phyloP scores from a whole-genome alignment of 2,888 invertebrate species.

The Mythimna albipuncta region DNA sequence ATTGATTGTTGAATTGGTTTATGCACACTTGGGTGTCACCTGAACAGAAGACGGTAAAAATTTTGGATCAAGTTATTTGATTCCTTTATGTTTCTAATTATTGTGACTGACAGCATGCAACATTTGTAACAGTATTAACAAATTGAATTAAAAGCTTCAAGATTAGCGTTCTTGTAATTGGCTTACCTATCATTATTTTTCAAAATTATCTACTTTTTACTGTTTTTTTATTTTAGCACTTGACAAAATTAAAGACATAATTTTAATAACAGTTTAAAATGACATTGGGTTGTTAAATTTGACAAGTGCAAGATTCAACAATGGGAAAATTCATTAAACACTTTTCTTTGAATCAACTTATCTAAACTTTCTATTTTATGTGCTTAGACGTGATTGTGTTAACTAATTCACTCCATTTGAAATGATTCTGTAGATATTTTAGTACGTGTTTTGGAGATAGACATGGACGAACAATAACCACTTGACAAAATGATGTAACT shows the following conservation, averaged over 20 bases:
- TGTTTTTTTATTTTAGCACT: constrained; percentile 65
- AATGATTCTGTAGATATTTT: constrained; percentile 84
- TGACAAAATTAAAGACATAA: constrained; percentile 69
- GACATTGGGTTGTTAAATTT: constrained; percentile 65
- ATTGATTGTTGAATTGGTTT: constrained; percentile 84
- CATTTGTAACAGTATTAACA: constrained; percentile 79
- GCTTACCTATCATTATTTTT: constrained; percentile 82
- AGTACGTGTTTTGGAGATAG: constrained; percentile 81
- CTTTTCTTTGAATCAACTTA: constrained; percentile 62
- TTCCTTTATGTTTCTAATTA: constrained; percentile 80
- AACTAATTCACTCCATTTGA: constrained; percentile 80
- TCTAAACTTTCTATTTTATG: constrained; percentile 72
- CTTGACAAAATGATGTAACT: constrained; percentile 6
- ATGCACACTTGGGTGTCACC: constrained; percentile 87
- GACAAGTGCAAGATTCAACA: constrained; percentile 66
- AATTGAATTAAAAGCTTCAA: constrained; percentile 79
- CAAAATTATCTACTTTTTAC: constrained; percentile 77
- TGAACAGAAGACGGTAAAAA: constrained; percentile 90
- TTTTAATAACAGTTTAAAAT: constrained; percentile 13
- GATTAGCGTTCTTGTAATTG: constrained; percentile 85
- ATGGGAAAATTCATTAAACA: constrained; percentile 60
- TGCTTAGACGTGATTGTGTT: constrained; percentile 89
- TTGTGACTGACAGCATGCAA: constrained; percentile 90
- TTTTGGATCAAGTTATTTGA: constrained; percentile 78
- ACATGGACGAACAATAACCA: constrained; percentile 75